These are phyloP conservation scores for Gracilinanus agilis DNA, from an alignment of 2,113 vertebrate species.

Conservation along the genomic window DNA sequence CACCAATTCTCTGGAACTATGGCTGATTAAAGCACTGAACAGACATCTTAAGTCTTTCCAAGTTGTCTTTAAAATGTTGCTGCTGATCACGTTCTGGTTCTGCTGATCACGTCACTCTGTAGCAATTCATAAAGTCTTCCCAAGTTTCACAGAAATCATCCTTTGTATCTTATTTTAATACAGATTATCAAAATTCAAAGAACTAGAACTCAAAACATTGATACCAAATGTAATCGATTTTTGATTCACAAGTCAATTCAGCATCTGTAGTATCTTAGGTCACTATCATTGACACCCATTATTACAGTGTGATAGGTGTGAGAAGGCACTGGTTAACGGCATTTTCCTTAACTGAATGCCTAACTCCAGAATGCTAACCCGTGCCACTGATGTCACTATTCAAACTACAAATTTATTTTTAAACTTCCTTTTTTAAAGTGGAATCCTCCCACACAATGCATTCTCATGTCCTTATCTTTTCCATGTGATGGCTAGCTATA, in stretches of 20 bases:
- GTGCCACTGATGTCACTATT: neutral
- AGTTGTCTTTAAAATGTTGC: too few relatives aligned
- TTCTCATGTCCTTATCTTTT: too few relatives aligned
- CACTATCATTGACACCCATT: neutral
- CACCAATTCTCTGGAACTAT: neutral
- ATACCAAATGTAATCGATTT: neutral
- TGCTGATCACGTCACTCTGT: too few relatives aligned
- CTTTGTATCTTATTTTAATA: neutral
- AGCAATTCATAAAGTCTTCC: neutral
- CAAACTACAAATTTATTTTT: neutral
- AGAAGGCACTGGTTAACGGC: neutral
- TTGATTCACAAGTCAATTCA: neutral
- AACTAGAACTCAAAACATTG: neutral
- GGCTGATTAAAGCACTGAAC: neutral
- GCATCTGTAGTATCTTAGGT: neutral
- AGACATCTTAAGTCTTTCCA: neutral
- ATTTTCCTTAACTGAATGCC: neutral
- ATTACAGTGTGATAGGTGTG: neutral
- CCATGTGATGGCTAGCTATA: too few relatives aligned
- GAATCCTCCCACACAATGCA: neutral
- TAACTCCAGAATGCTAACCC: neutral
- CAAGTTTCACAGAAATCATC: neutral
- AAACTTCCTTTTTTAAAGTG: constrained; percentile 1
- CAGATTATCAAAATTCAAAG: neutral
- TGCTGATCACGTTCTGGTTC: too few relatives aligned